Conservation (phyloP, 2,113 vertebrate genomes). For the Tychaedon coryphoeus region DNA sequence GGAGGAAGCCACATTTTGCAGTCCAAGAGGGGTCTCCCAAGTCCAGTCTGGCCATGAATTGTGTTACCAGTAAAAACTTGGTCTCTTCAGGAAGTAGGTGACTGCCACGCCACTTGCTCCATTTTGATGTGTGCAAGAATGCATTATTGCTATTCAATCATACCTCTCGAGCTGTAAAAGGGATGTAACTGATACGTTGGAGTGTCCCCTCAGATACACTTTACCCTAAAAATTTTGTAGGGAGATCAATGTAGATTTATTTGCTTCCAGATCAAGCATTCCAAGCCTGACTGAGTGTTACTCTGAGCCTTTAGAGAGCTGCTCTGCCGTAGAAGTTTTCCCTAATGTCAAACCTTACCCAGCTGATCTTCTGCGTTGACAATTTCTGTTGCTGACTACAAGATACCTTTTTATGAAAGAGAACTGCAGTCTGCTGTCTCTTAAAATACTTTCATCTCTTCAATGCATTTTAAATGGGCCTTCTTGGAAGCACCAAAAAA, state of each 20-base stretch:
- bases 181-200: neutral
- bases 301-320: neutral
- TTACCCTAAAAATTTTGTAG: neutral
- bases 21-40: neutral
- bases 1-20: neutral
- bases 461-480: neutral
- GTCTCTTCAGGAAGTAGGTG: neutral
- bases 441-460: neutral
- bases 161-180: slow-evolving; percentile 46
- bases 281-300: neutral
- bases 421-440: neutral
- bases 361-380: neutral
- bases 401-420: neutral
- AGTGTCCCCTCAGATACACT: neutral
- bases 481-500: neutral
- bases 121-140: slow-evolving; percentile 40
- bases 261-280: neutral
- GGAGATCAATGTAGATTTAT: neutral
- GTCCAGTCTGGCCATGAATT: neutral
- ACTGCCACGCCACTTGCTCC: neutral
- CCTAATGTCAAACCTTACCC: neutral
- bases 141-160: slow-evolving; percentile 80
- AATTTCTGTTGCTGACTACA: neutral
- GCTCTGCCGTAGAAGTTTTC: neutral
- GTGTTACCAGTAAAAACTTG: neutral